Evolutionary conservation across 2,888 invertebrate genomes (phyloP).

Genomic region (Eupithecia centaureata): DNA sequence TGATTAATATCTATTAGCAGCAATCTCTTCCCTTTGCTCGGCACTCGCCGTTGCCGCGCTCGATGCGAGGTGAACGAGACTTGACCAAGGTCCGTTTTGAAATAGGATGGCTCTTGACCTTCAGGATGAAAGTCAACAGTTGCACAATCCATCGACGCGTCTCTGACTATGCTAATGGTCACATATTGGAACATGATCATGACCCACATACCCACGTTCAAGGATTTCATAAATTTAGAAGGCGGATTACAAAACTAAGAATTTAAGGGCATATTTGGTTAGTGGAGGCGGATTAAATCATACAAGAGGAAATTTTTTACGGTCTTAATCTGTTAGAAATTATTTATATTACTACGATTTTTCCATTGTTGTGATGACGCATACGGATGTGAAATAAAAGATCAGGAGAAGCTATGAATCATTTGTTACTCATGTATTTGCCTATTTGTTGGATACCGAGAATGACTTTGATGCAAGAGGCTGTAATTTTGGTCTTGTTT

Average conservation of each 20-base stretch:
- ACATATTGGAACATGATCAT: slow-evolving; percentile 79
- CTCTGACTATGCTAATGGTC: slow-evolving; percentile 78
- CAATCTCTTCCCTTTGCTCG: slow-evolving; percentile 76
- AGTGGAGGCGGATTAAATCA: slow-evolving; percentile 58
- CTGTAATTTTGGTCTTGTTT: slow-evolving; percentile 57
- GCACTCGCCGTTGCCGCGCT: slow-evolving; percentile 60
- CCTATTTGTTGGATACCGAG: slow-evolving; percentile 14
- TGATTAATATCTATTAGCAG: slow-evolving; percentile 71
- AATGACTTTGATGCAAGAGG: not conserved
- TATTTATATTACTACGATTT: slow-evolving; percentile 51
- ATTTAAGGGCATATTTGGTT: slow-evolving; percentile 72
- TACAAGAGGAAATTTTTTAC: slow-evolving; percentile 45
- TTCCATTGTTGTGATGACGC: slow-evolving; percentile 49
- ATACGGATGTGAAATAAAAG: slow-evolving; percentile 44
- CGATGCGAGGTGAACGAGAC: slow-evolving; percentile 78
- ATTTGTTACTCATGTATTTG: slow-evolving; percentile 49
- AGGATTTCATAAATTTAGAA: slow-evolving; percentile 84
- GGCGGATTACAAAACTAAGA: slow-evolving; percentile 79
- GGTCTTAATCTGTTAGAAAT: slow-evolving; percentile 13
- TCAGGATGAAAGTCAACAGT: slow-evolving; percentile 83
- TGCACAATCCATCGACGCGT: slow-evolving; percentile 76
- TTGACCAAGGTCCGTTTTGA: slow-evolving; percentile 80
- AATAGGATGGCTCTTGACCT: slow-evolving; percentile 84
- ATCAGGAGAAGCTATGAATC: slow-evolving; percentile 51
- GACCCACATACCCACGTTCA: slow-evolving; percentile 81